Evolutionary conservation across 1,140 invertebrate species (phyloP), one percentile per base, ranked within the genome.

Genomic region (Procambarus clarkii): DNA sequence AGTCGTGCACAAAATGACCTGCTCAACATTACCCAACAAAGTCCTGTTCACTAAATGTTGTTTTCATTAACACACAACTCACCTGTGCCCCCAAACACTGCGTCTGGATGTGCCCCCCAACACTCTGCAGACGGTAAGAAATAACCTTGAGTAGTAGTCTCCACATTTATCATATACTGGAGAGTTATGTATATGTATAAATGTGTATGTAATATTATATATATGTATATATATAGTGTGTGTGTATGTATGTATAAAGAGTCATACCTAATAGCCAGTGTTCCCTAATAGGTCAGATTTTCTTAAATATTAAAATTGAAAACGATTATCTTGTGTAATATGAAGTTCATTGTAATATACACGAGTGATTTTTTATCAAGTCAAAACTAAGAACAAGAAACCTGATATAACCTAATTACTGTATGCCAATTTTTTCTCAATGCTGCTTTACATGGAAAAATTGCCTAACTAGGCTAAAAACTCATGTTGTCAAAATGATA

Each of bases 111-210:
- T 79, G 46, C 64, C 13, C 60, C 58, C 78, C 86, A 79, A 86
- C 86, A 80, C 21, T 80, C 86, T 34, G 15, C 86, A 88, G 86
- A 69, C 77, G 86, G 86, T 88, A 88, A 88, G 86, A 88, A n/a
- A 48, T 9, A 48, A 24, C 5, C 64, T 74, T 45, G 50, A 74
- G 60, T 71, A 45, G 34, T 48, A 48, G 48, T 48, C 69, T 21
- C 48, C 21, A n/a, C 44, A 79, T 24, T 79, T 21, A 48, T 69
- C 21, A 69, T 83, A 60, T 21, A 58, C 60, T 60, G 9, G 7
- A 21, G 8, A 15, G 24, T 24, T 45, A 60, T 45, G 50, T 58
- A 50, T 45, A 69, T 69, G 21, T 69, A 21, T 69, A 69, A 18
- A 69, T 69, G 21, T 69, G n/a, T 21, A 5, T 69, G 15, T 5